Conservation (phyloP, 1,140 invertebrate genomes). For the Brachionus manjavacas region DNA sequence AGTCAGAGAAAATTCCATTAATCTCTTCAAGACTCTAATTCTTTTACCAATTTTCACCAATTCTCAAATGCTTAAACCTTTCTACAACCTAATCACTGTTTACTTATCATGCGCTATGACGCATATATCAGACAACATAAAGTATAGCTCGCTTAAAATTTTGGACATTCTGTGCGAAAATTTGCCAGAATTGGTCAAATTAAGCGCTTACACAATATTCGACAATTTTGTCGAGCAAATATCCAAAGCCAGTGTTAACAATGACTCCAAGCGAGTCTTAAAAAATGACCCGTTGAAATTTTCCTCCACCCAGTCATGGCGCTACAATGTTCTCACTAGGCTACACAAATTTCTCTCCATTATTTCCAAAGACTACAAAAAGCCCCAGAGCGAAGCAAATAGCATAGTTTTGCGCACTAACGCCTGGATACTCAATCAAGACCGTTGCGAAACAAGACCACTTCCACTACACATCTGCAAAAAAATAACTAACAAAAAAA, state of each 20-base stretch:
- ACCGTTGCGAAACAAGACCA: not conserved
- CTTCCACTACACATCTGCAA: not conserved
- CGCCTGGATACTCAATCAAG: slow-evolving; percentile 39
- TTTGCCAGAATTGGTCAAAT: slow-evolving; percentile 63
- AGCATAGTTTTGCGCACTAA: not conserved
- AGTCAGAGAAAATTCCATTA: slow-evolving; percentile 66
- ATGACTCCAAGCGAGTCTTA: slow-evolving; percentile 44
- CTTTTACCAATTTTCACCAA: slow-evolving; percentile 51
- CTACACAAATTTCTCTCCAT: slow-evolving; percentile 47
- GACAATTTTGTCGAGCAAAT: slow-evolving; percentile 75
- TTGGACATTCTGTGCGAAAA: slow-evolving; percentile 65
- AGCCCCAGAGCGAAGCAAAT: not conserved
- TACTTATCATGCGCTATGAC: slow-evolving; percentile 80
- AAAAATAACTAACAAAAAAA: not conserved
- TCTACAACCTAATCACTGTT: slow-evolving; percentile 69
- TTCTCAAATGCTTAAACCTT: slow-evolving; percentile 59
- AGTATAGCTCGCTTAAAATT: slow-evolving; percentile 72
- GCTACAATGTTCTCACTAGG: slow-evolving; percentile 47
- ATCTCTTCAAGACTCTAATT: slow-evolving; percentile 66
- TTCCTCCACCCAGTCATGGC: slow-evolving; percentile 49
- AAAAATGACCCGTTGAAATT: slow-evolving; percentile 49
- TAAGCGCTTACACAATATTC: slow-evolving; percentile 66
- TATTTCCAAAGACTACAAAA: slow-evolving; percentile 8
- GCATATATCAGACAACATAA: slow-evolving; percentile 71
- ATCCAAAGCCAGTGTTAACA: slow-evolving; percentile 47